Evolutionary conservation across 1,140 invertebrate species (phyloP).

Genomic region (Globodera ellingtonae): DNA sequence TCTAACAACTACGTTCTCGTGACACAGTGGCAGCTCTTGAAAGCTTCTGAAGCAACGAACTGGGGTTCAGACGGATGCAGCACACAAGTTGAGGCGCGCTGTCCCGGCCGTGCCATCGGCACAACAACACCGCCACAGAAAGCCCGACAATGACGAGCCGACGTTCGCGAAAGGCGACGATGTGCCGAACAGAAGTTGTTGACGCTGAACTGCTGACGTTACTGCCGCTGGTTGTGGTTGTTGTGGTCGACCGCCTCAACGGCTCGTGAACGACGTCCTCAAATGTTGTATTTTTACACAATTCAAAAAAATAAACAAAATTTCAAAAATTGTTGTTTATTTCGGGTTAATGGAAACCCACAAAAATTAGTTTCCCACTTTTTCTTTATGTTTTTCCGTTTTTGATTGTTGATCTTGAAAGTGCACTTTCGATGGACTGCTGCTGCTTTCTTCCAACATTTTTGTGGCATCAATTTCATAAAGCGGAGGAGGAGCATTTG

Average conservation of each 20-base stretch:
- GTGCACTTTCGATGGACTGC: no score
- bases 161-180: constrained; percentile 25
- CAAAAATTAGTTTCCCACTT: neutral
- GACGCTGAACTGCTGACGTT: neutral
- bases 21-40: no score
- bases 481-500: neutral
- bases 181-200: constrained; percentile 23
- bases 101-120: neutral
- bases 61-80: neutral
- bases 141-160: constrained; percentile 24
- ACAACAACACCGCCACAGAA: constrained; percentile 34
- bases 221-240: neutral
- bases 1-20: no score
- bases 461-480: neutral
- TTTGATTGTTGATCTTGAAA: neutral
- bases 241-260: neutral
- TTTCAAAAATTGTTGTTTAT: no score
- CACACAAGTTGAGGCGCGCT: constrained; percentile 24
- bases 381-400: neutral
- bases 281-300: neutral
- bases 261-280: neutral
- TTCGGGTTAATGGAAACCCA: neutral
- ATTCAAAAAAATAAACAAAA: no score
- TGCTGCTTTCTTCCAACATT: constrained; percentile 8
- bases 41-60: neutral